Evolutionary conservation across 2,113 vertebrate species (phyloP).

Genomic region (Aepyceros melampus): DNA sequence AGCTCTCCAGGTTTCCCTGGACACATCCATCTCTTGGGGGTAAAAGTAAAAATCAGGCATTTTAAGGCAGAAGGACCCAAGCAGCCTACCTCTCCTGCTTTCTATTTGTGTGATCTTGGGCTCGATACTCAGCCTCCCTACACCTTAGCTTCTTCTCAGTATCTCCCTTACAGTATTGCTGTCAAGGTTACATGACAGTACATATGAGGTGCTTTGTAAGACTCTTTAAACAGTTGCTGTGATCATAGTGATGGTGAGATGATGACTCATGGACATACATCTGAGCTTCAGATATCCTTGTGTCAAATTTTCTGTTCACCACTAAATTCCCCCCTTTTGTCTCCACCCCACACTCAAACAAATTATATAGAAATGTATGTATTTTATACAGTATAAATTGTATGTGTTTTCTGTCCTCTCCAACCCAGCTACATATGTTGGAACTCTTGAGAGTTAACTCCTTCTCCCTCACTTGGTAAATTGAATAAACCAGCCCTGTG

Average conservation of each 20-base stretch:
- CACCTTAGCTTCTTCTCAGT: background rate
- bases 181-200: background rate
- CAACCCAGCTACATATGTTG: background rate
- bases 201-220: background rate
- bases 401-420: background rate
- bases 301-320: background rate
- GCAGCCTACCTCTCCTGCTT: background rate
- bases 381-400: background rate
- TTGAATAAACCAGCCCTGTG: background rate
- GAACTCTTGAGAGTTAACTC: background rate
- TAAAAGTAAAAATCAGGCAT: background rate
- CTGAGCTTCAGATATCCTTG: background rate
- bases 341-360: background rate
- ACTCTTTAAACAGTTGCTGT: background rate
- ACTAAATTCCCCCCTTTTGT: background rate
- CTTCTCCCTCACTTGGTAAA: background rate
- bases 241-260: background rate
- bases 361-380: background rate
- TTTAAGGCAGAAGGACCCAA: background rate
- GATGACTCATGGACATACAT: background rate
- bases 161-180: background rate
- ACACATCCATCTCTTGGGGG: background rate
- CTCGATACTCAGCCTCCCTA: background rate
- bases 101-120: background rate
- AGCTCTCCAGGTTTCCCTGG: background rate